Base-by-base conservation (phyloP, 2,888 invertebrate species). In the Empis stercorea region DNA sequence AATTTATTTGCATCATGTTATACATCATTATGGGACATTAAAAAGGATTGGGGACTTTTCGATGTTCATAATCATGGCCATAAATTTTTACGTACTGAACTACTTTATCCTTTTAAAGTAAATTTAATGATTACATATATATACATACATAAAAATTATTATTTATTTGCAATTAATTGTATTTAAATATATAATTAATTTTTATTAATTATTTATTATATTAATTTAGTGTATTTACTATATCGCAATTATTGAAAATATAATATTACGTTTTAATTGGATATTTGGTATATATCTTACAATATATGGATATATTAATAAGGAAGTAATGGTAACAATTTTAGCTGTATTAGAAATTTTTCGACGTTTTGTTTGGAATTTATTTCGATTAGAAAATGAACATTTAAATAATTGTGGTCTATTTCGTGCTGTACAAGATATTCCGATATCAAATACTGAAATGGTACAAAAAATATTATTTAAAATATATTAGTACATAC, bases 41-140 rank as follows among this genome's bases (percentile, higher is more conserved):
- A 89, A 71, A 92, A 99, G 88, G 99, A 99, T 74, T 99, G 99
- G 99, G 96, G 96, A 0, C 74, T 97, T 47, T 82, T 97, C n/a
- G n/a, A 61, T 95, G 95, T 62, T 80, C 81, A 47, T 87, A 87
- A 55, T 1, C 89, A 88, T 0, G 93, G 94, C 72, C 91, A 95
- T 73, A 81, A 77, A 64, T 86, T 93, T 65, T 74, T 96, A 2
- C 74, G 96, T 38, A 95, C 95, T 64, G 95, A 96, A 75, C 86
- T 94, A 48, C 95, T 96, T 10, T 96, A 96, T 64, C 89, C 91
- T 15, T 84, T 87, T 20, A 82, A 85, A 20, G 20, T 20, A 20
- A 20, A 5, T 20, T 20, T 20, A n/a, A n/a, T n/a, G n/a, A n/a
- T n/a, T n/a, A n/a, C n/a, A n/a, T n/a, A n/a, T n/a, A 4, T 20